A percentile compares a stretch with the other conserved stretches of the same genome.
Evolutionary conservation across 2,888 invertebrate genomes (phyloP).

Genomic region (Polylopha cassiicola): DNA sequence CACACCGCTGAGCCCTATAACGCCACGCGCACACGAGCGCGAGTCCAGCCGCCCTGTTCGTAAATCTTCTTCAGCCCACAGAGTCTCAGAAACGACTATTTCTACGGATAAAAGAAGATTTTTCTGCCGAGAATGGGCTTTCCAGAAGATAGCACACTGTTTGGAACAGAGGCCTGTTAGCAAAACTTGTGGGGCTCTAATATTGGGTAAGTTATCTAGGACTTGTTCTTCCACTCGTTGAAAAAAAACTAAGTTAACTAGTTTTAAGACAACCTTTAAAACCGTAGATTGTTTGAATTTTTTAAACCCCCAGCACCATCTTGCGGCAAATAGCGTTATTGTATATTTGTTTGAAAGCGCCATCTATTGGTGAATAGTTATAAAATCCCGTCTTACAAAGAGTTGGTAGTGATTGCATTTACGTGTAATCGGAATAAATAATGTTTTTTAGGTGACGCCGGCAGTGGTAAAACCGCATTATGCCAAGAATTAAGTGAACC

Average conservation of each 20-base stretch:
- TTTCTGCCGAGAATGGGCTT: conserved; percentile 96
- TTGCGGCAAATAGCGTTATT: neutral
- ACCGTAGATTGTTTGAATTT: neutral
- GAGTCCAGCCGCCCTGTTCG: conserved; percentile 52
- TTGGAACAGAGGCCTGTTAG: conserved; percentile 91
- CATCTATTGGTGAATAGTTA: neutral
- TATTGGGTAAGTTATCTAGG: conserved; percentile 79
- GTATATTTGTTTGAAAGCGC: neutral
- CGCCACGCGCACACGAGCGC: conserved; percentile 44
- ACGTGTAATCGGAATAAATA: neutral
- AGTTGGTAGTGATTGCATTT: neutral
- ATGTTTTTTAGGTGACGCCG: conserved; percentile 81
- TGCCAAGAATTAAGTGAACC: conserved; percentile 88
- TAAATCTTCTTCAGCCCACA: conserved; percentile 64
- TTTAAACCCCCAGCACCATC: neutral
- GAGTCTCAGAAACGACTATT: conserved; percentile 54
- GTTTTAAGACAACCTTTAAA: no score
- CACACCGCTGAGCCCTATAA: conserved; percentile 56
- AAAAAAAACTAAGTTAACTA: no score
- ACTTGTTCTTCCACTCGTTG: no score
- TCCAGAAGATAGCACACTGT: conserved; percentile 94
- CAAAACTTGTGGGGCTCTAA: conserved; percentile 91
- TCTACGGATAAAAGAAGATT: conserved; percentile 83
- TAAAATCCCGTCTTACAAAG: neutral
- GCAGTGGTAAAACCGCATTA: conserved; percentile 95